Evolutionary conservation across 23 tunicate species (phyloP), one percentile per base, ranked within the genome.

Genomic region (Halocynthia aurantium): DNA sequence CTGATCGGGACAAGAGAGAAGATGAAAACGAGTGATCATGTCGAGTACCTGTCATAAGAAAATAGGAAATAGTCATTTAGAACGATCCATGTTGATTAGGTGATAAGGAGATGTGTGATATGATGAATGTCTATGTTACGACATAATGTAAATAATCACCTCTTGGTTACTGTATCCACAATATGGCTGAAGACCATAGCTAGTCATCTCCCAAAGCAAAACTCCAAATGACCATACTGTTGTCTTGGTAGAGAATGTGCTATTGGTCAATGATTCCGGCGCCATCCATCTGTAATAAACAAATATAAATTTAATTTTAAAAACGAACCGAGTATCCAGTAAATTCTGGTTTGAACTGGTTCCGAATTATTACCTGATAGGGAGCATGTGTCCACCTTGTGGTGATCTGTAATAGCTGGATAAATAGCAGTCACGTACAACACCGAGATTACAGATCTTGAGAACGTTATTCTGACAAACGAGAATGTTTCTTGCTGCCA

Each of bases 141-240:
- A 31, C 2, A 31, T 2, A 31, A 1, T 31, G 44, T 2, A 54
- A 10, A 50, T 17, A 12, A 55, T 74, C 13, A 88, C 96, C 61
- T 92, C 98, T 52, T 92, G 98, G 78, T 92, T 92, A 79, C 87
- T 86, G 82, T 92, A 92, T 73, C 98, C 98, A 73, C 98, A 92
- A 69, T 92, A 92, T 19, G 98, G 98, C 66, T 92, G 98, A 68
- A 80, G 61, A 17, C 98, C 98, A 76, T 86, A 92, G 64, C 88
- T 82, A 73, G 82, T 82, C 78, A 92, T 86, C 58, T 92, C 98
- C 98, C 98, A 92, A 57, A 92, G 77, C 49, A 92, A 62, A 52
- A 92, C 92, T 9, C 98, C 98, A 54, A 92, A 92, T 22, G 98
- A 92, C 98, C 98, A 92, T 6, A 92, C 98, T 6, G 98, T 67